Evolutionary conservation across 2,113 vertebrate species (phyloP).

Genomic region (Phalacrocorax carbo): DNA sequence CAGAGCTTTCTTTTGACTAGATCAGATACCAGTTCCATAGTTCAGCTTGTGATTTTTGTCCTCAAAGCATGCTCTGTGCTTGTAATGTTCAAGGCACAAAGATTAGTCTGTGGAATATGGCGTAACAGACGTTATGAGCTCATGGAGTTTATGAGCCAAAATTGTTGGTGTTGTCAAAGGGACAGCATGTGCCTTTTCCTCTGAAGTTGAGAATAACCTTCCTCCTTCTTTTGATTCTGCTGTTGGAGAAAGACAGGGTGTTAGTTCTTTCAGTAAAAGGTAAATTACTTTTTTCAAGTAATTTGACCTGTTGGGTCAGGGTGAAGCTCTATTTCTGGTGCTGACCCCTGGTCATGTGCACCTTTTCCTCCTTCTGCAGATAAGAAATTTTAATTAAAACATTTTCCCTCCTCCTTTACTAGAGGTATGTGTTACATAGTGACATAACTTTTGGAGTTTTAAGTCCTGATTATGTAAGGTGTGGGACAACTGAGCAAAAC

Average conservation of each 20-base stretch:
- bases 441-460: neutral
- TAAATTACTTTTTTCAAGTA: neutral
- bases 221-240: neutral
- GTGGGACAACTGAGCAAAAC: neutral
- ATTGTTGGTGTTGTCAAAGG: neutral
- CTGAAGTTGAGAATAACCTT: neutral
- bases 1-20: neutral
- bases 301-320: neutral
- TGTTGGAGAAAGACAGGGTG: neutral
- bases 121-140: rapidly evolving
- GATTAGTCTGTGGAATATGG: neutral
- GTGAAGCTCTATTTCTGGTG: neutral
- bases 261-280: neutral
- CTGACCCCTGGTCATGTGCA: neutral
- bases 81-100: neutral
- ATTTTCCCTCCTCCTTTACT: neutral
- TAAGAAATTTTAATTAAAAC: neutral
- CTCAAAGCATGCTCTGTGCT: neutral
- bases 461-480: neutral
- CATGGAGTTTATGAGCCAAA: neutral
- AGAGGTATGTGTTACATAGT: neutral
- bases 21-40: neutral
- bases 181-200: neutral
- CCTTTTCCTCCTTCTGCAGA: neutral
- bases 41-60: neutral